A percentile compares a stretch with the other conserved stretches of the same genome.
Evolutionary conservation across 1,140 invertebrate genomes (phyloP).

Genomic region (Ylistrum balloti): DNA sequence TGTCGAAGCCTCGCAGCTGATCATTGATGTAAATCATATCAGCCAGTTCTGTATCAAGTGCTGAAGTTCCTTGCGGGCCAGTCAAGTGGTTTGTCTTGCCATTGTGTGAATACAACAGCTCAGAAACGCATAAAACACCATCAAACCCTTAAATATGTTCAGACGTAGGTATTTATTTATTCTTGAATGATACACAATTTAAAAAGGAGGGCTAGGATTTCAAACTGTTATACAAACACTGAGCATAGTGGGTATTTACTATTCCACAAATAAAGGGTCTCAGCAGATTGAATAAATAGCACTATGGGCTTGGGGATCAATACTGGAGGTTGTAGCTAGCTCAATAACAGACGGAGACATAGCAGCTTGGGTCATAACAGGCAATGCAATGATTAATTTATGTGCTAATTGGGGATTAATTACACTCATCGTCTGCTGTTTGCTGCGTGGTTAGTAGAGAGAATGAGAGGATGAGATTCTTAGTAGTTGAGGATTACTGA

Average conservation of each 20-base stretch:
- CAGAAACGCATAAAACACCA: neutral
- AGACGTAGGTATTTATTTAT: slow-evolving; percentile 21
- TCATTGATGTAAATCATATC: slow-evolving; percentile 28
- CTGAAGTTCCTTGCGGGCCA: neutral
- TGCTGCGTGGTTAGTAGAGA: neutral
- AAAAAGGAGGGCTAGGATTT: slow-evolving; percentile 22
- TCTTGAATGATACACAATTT: neutral
- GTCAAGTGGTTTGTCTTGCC: slow-evolving; percentile 23
- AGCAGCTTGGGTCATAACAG: neutral
- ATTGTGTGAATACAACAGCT: neutral
- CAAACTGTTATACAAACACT: neutral
- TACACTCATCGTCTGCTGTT: neutral
- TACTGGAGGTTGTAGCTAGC: too few species aligned
- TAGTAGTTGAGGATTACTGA: too few species aligned
- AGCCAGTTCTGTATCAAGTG: slow-evolving; percentile 13
- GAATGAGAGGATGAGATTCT: neutral
- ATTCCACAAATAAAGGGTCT: slow-evolving; percentile 11
- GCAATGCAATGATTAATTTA: slow-evolving; percentile 17
- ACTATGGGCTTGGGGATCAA: neutral
- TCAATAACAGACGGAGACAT: neutral
- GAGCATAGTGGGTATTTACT: slow-evolving; percentile 16
- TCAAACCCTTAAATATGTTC: neutral
- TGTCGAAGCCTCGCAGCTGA: neutral
- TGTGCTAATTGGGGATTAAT: slow-evolving; percentile 35
- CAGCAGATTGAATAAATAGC: slow-evolving; percentile 38